Evolutionary conservation across 2,113 vertebrate genomes (phyloP), one percentile per base, ranked within the genome.

Genomic region (Riparia riparia): DNA sequence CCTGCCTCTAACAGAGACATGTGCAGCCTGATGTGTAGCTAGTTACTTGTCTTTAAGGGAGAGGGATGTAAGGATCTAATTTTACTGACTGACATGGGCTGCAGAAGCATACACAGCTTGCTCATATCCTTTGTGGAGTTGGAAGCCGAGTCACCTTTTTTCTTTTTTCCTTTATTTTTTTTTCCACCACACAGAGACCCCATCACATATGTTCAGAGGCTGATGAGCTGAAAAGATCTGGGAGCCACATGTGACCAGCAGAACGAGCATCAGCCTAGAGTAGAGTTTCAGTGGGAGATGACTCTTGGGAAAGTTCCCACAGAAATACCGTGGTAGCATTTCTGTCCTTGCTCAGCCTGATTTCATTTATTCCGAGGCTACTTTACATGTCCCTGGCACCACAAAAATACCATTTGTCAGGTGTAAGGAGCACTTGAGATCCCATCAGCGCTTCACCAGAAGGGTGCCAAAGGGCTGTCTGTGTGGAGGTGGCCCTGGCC

Each of bases 21-120:
- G 57, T 53, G 31, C 65, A 92, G 81, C 68, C 73, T 94, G 86
- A 78, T 80, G 73, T 94, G 86, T 53, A 96, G 90, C 79, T 96
- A 15, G 90, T 90, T 96, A 91, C 47, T 69, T 56, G 54, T 82
- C 87, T 96, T 94, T 82, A 77, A 93, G 94, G 64, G 76, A 81
- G 50, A 54, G 64, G 80, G 66, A 95, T 93, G 91, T 89, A 97
- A 97, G 97, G 95, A 93, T 97, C 96, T 95, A 95, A 97, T 98
- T 98, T 97, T 96, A 70, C 83, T 96, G 94, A 93, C 85, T 97
- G 97, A 95, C 97, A 95, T 11, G 73, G 82, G 29, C 47, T 91
- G 93, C 86, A 96, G 94, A 95, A 96, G 93, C 92, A 50, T 53
- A 82, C 93, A 72, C 94, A 96, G 96, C 63, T 96, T 94, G 87